Percentiles rank a stretch among this genome's conserved stretches.
Conservation (phyloP, 2,113 vertebrate genomes). For the Spermophilus dauricus region DNA sequence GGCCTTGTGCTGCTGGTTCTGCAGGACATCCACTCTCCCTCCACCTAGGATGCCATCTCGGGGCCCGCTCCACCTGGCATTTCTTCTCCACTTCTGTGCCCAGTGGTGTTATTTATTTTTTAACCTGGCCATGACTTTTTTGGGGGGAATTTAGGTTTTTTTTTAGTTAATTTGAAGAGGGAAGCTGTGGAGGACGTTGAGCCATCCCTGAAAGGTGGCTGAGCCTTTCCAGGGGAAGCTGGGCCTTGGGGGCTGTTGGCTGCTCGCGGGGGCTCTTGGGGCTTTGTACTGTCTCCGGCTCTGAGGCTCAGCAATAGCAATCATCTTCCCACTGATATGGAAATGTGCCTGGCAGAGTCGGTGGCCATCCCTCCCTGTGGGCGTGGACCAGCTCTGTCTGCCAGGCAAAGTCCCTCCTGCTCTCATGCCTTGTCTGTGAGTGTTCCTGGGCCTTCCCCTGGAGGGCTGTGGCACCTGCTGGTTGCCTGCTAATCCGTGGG, state of each 20-base stretch:
- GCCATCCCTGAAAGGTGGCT: neutral
- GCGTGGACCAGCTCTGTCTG: neutral
- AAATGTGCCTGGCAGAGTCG: neutral
- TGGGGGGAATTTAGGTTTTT: neutral
- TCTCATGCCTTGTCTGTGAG: too few species aligned
- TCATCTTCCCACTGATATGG: neutral
- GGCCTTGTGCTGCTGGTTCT: neutral
- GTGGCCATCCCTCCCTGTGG: neutral
- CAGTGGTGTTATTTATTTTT: neutral
- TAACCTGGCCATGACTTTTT: neutral
- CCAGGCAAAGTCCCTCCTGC: neutral
- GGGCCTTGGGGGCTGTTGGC: too few species aligned
- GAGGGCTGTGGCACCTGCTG: neutral
- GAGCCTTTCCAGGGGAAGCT: neutral
- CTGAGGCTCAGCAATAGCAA: too few species aligned
- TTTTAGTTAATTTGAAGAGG: neutral
- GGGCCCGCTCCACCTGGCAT: too few species aligned
- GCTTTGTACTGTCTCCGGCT: neutral
- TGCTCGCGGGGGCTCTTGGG: neutral
- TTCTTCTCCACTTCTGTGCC: neutral
- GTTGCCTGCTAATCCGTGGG: neutral
- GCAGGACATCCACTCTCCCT: neutral
- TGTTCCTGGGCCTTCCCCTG: neutral
- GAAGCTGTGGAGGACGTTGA: neutral
- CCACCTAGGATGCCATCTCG: rapidly evolving